These are phyloP conservation scores for Caenorhabditis macrosperma DNA, from an alignment of 2,888 invertebrate species.

Conservation along the genomic window DNA sequence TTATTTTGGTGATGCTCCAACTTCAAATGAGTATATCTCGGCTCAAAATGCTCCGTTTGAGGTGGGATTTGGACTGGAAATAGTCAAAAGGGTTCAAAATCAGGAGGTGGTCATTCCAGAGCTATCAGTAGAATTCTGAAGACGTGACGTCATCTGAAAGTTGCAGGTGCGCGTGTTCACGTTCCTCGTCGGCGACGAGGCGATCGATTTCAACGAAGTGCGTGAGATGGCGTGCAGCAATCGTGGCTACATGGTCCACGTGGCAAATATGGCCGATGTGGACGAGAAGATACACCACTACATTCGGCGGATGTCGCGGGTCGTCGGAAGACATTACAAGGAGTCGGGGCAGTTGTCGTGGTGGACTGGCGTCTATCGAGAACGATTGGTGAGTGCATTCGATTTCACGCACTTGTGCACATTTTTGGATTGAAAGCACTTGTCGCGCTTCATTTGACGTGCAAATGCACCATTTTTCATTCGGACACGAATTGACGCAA, in stretches of 20 bases:
- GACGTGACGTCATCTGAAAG: too few species aligned
- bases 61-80: too few species aligned
- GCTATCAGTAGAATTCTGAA: too few species aligned
- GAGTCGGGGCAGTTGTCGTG: constrained; percentile 88
- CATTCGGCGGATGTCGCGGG: constrained; percentile 95
- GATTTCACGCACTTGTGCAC: background rate
- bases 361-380: constrained; percentile 87
- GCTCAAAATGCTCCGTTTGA: too few species aligned
- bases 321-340: constrained; percentile 89
- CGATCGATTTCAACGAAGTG: constrained; percentile 87
- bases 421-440: background rate
- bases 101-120: too few species aligned
- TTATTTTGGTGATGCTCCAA: too few species aligned
- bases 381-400: constrained; percentile 74
- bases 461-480: too few species aligned
- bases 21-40: too few species aligned
- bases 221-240: constrained; percentile 99
- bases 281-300: constrained; percentile 95
- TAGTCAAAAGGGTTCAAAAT: too few species aligned
- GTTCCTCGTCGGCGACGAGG: constrained; percentile 96
- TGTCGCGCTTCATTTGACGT: too few species aligned
- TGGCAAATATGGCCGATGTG: constrained; percentile 96
- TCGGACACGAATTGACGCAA: too few species aligned
- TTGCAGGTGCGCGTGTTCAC: constrained; percentile 95
- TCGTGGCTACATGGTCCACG: constrained; percentile 91